These are phyloP conservation scores for Ciconia maguari DNA, from an alignment of 2,113 vertebrate genomes.

Conservation along the genomic window DNA sequence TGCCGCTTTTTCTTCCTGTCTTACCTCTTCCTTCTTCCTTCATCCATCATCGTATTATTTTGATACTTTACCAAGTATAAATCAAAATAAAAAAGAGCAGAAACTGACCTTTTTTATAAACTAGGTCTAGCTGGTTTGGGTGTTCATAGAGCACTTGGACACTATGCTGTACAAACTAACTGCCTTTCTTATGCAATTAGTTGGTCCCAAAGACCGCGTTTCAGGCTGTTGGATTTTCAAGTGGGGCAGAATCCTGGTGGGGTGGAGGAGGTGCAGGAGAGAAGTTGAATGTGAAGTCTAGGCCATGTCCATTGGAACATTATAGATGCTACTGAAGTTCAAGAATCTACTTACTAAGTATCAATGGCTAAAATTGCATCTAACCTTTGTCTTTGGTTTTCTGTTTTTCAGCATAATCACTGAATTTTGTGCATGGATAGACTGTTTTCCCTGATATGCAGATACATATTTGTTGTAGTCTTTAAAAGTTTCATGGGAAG, in stretches of 20 bases:
- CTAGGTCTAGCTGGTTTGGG: background rate
- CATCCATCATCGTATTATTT: background rate
- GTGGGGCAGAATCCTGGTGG: background rate
- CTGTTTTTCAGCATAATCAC: background rate
- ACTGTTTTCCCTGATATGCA: fast-evolving
- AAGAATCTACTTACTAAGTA: background rate
- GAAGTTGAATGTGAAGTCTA: background rate
- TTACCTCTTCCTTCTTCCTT: background rate
- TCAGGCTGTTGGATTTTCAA: background rate
- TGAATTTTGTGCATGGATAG: background rate
- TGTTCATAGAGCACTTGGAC: fast-evolving
- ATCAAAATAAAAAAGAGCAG: background rate
- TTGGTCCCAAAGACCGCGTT: background rate
- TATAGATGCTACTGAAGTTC: background rate
- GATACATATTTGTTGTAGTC: background rate
- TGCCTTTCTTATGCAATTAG: background rate
- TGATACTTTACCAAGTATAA: background rate
- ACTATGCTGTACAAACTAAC: background rate
- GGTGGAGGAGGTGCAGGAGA: background rate
- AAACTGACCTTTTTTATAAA: background rate
- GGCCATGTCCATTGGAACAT: background rate
- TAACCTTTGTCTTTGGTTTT: background rate
- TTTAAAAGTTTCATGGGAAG: background rate
- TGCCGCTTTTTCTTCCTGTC: background rate
- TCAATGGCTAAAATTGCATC: background rate